phyloP scores from a whole-genome alignment of 2,888 invertebrate species.

The Drosophila subsilvestris region DNA sequence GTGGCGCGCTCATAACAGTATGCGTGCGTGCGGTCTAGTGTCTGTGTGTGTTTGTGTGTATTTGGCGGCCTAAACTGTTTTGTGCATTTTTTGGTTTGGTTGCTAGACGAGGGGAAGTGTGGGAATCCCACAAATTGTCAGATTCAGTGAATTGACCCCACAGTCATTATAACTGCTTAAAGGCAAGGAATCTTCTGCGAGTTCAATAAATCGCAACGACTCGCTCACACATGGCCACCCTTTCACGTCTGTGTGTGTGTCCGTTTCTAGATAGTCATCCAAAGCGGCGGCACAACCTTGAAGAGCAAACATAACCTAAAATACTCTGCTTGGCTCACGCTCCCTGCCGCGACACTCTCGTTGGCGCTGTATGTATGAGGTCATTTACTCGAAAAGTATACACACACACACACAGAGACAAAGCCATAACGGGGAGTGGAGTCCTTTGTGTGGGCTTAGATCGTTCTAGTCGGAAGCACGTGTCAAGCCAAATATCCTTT shows the following conservation, averaged over 20 bases:
- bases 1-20: conserved; percentile 34
- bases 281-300: conserved; percentile 65
- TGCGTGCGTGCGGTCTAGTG: neutral
- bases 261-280: neutral
- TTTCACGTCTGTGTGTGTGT: conserved; percentile 8
- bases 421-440: conserved; percentile 3
- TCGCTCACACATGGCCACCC: neutral
- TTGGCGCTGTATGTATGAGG: conserved; percentile 57
- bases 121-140: neutral
- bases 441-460: conserved; percentile 35
- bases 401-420: conserved; percentile 19
- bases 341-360: conserved; percentile 17
- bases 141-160: neutral
- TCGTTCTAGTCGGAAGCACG: conserved; percentile 17
- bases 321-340: conserved; percentile 25
- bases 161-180: neutral
- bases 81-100: conserved; percentile 26
- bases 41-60: conserved; percentile 13
- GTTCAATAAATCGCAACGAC: conserved; percentile 48
- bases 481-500: conserved; percentile 35
- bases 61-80: conserved; percentile 39
- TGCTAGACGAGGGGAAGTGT: neutral
- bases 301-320: conserved; percentile 73
- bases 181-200: conserved; percentile 3
- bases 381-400: conserved; percentile 68